Evolutionary conservation across 2,888 invertebrate genomes (phyloP).

Genomic region (Thalpophila matura): DNA sequence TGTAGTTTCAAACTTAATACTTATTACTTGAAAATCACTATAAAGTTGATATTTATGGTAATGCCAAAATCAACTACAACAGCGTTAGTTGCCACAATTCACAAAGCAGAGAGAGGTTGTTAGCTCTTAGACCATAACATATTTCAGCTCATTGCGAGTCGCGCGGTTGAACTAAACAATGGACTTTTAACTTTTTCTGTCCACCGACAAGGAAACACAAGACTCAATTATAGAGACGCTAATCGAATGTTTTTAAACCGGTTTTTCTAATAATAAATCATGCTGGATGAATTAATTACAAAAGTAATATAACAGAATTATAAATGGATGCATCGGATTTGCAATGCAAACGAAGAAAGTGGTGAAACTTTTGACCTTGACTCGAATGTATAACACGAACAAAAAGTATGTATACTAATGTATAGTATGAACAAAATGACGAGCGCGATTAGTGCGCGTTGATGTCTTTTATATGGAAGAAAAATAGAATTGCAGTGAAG

Average conservation of each 20-base stretch:
- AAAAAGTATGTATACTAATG: slow-evolving; percentile 30
- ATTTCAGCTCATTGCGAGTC: slow-evolving; percentile 37
- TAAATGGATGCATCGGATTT: slow-evolving; percentile 25
- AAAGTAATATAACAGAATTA: slow-evolving; percentile 2
- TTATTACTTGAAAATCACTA: too few relatives aligned
- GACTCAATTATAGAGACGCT: slow-evolving; percentile 9
- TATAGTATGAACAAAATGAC: slow-evolving; percentile 31
- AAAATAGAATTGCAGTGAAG: slow-evolving; percentile 1
- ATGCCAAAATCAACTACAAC: slow-evolving; percentile 11
- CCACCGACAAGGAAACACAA: slow-evolving; percentile 29
- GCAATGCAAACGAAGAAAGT: slow-evolving; percentile 55
- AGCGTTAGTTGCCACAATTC: slow-evolving; percentile 28
- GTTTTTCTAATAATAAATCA: slow-evolving; percentile 15
- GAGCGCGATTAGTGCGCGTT: slow-evolving; percentile 64
- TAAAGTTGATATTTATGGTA: slow-evolving; percentile 10
- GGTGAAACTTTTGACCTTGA: slow-evolving; percentile 64
- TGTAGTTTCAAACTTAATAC: too few relatives aligned
- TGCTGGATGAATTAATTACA: slow-evolving; percentile 3
- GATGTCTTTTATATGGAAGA: slow-evolving; percentile 71
- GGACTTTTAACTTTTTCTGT: slow-evolving; percentile 39
- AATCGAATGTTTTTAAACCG: slow-evolving; percentile 8
- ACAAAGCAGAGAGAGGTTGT: slow-evolving; percentile 39
- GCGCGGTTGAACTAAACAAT: slow-evolving; percentile 32
- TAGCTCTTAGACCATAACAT: slow-evolving; percentile 39
- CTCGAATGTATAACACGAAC: slow-evolving; percentile 34